Evolutionary conservation across 2,797 vertebrate genomes (phyloP).

Genomic region (Enteromius anoplus): DNA sequence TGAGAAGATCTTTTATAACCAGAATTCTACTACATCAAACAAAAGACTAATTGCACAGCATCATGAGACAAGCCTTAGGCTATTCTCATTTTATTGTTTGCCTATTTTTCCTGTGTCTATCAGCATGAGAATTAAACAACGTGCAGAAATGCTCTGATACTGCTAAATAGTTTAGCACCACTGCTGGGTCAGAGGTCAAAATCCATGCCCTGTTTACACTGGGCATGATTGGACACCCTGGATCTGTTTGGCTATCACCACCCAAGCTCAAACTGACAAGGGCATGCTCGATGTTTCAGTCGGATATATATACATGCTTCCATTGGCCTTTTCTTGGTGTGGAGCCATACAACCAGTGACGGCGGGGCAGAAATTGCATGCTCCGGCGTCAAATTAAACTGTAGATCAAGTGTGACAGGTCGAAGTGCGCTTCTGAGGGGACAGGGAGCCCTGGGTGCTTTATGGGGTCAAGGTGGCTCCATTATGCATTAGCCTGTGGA

Average conservation of each 20-base stretch:
- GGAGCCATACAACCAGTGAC: slow-evolving; percentile 13
- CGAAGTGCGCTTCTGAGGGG: slow-evolving; percentile 23
- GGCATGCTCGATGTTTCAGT: slow-evolving; percentile 46
- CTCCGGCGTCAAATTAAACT: slow-evolving; percentile 58
- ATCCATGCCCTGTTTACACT: slow-evolving; percentile 27
- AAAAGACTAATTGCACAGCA: slow-evolving; percentile 13
- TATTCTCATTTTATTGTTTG: background rate
- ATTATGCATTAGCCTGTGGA: slow-evolving; percentile 48
- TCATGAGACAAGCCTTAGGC: slow-evolving; percentile 1
- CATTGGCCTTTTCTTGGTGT: slow-evolving; percentile 3
- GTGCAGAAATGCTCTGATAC: background rate
- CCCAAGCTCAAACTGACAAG: slow-evolving; percentile 42
- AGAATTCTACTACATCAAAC: slow-evolving; percentile 6
- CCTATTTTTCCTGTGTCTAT: background rate
- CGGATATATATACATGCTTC: slow-evolving; percentile 34
- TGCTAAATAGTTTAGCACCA: slow-evolving; percentile 29
- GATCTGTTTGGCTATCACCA: slow-evolving; percentile 41
- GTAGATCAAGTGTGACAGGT: slow-evolving; percentile 64
- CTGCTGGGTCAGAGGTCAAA: slow-evolving; percentile 26
- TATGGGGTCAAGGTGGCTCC: slow-evolving; percentile 52
- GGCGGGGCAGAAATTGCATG: slow-evolving; percentile 47
- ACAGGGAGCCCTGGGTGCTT: slow-evolving; percentile 43
- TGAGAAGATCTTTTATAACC: background rate
- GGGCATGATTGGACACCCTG: slow-evolving; percentile 22
- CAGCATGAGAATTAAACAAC: slow-evolving; percentile 10